These are phyloP conservation scores for Plutomurus gul DNA, from an alignment of 1,140 invertebrate species.

Conservation along the genomic window DNA sequence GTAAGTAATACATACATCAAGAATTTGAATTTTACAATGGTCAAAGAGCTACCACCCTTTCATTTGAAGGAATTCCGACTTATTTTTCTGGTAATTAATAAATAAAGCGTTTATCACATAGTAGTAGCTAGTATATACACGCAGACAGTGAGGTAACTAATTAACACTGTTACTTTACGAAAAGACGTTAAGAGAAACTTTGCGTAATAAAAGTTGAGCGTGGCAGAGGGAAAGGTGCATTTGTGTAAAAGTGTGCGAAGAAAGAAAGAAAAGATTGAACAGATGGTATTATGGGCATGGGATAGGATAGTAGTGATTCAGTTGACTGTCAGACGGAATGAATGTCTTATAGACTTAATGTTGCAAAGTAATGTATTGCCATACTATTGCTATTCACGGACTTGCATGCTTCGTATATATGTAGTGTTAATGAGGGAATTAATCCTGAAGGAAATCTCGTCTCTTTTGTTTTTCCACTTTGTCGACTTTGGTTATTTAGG, in stretches of 20 bases:
- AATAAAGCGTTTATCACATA: too few relatives aligned
- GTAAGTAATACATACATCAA: too few relatives aligned
- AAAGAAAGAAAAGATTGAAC: background rate
- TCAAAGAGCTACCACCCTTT: too few relatives aligned
- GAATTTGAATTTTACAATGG: too few relatives aligned
- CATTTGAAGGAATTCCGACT: too few relatives aligned
- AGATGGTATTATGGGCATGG: background rate
- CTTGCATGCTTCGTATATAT: background rate
- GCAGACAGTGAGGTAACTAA: too few relatives aligned
- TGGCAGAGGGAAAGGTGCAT: background rate
- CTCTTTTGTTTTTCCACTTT: constrained; percentile 50
- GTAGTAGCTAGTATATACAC: too few relatives aligned
- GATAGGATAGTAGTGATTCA: too few relatives aligned
- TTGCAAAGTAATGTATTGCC: background rate
- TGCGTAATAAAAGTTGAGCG: too few relatives aligned
- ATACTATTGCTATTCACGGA: background rate
- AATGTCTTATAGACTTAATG: constrained; percentile 4
- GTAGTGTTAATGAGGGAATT: constrained; percentile 49
- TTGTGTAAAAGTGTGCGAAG: background rate
- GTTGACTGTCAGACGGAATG: background rate
- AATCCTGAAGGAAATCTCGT: constrained; percentile 47
- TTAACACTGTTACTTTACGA: too few relatives aligned
- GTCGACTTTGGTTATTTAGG: constrained; percentile 47
- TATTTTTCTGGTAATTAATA: too few relatives aligned
- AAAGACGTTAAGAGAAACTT: too few relatives aligned